A percentile compares a stretch with the other conserved stretches of the same genome.
Evolutionary conservation across 2,888 invertebrate species (phyloP).

Genomic region (Norana najaformis): DNA sequence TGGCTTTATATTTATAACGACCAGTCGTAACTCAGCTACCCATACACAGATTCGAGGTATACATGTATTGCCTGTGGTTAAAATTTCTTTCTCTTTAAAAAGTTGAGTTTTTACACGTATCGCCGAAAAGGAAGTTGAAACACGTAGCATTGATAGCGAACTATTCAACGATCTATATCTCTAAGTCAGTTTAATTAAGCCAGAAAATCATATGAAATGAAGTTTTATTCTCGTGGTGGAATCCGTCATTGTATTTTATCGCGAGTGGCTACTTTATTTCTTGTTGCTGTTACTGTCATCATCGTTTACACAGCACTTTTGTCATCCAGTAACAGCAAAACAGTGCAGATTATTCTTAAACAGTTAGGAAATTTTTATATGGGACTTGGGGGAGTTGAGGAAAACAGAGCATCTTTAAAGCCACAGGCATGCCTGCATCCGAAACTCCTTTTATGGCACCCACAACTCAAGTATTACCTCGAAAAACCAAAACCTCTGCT

Average conservation of each 20-base stretch:
- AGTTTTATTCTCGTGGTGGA: neutral
- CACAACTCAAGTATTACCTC: slow-evolving; percentile 76
- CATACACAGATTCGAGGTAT: too few species aligned
- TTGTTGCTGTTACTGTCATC: neutral
- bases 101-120: too few species aligned
- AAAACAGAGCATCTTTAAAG: neutral
- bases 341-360: too few species aligned
- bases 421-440: slow-evolving; percentile 69
- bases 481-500: slow-evolving; percentile 69
- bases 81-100: too few species aligned
- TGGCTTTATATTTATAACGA: too few species aligned
- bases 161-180: neutral
- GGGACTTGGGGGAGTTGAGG: neutral
- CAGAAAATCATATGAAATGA: neutral
- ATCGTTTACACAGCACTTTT: neutral
- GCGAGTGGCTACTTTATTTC: neutral
- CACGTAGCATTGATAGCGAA: neutral
- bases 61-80: too few species aligned
- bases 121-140: too few species aligned
- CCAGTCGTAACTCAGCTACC: too few species aligned
- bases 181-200: neutral
- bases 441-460: slow-evolving; percentile 70
- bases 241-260: neutral
- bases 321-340: neutral
- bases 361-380: neutral